These are phyloP conservation scores for Thaumetopoea pityocampa DNA, from an alignment of 1,140 invertebrate species.

Conservation along the genomic window DNA sequence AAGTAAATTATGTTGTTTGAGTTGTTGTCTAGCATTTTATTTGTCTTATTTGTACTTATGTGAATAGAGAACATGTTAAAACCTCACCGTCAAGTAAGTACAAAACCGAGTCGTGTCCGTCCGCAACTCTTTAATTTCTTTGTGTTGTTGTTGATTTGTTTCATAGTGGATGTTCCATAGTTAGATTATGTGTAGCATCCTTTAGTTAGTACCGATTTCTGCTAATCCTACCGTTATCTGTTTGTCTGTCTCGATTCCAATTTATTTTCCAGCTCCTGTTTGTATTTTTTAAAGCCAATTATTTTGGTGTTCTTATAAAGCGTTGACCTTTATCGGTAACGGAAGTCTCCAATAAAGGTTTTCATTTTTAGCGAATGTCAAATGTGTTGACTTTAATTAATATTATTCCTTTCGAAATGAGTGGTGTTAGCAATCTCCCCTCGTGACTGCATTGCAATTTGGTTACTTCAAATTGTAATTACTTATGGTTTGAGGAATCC, in stretches of 20 bases:
- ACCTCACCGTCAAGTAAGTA: too few species aligned
- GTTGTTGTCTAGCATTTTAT: constrained; percentile 15
- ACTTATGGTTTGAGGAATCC: constrained; percentile 71
- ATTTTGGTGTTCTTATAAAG: constrained; percentile 31
- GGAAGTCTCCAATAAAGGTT: constrained; percentile 52
- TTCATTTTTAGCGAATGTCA: constrained; percentile 33
- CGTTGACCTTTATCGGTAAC: constrained; percentile 53
- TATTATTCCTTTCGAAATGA: constrained; percentile 35
- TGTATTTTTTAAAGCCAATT: constrained; percentile 41
- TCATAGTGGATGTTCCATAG: constrained; percentile 23
- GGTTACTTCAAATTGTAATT: constrained; percentile 75
- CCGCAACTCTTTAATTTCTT: constrained; percentile 10
- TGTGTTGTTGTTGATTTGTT: constrained; percentile 16
- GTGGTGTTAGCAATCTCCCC: constrained; percentile 74
- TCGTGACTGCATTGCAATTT: constrained; percentile 77
- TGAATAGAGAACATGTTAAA: too few species aligned
- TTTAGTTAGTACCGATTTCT: constrained; percentile 22
- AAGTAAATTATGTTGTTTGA: too few species aligned
- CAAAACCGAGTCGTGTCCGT: constrained; percentile 2
- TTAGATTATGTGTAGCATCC: constrained; percentile 24
- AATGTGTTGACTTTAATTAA: constrained; percentile 38
- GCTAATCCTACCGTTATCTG: constrained; percentile 10
- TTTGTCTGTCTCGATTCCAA: constrained; percentile 9
- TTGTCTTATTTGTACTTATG: constrained; percentile 12
- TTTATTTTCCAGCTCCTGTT: constrained; percentile 20